Conservation (phyloP, 2,888 invertebrate genomes). For the Argyra leucocephala region DNA sequence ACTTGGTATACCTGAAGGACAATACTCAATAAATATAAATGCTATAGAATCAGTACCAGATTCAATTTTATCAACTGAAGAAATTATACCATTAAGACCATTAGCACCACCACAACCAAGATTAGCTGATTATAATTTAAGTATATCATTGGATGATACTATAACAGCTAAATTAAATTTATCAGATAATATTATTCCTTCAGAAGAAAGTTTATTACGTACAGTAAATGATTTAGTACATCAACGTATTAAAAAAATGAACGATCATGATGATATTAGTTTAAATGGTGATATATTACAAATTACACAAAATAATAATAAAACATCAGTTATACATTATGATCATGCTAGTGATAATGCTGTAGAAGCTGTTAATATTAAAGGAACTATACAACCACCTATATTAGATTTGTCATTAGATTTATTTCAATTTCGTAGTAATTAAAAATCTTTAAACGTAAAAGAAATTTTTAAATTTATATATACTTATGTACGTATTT, state of each 20-base stretch:
- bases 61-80: constrained; percentile 18
- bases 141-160: constrained; percentile 40
- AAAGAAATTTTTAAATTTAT: no score
- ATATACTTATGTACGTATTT: no score
- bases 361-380: constrained; percentile 40
- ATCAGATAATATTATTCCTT: constrained; percentile 38
- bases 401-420: constrained; percentile 39
- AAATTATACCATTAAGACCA: neutral
- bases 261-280: constrained; percentile 24
- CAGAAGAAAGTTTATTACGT: constrained; percentile 40
- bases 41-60: constrained; percentile 36
- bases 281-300: constrained; percentile 17
- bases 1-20: constrained; percentile 41
- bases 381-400: constrained; percentile 29
- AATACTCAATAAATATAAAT: constrained; percentile 38
- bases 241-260: constrained; percentile 30
- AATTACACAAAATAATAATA: neutral
- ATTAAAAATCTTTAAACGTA: no score
- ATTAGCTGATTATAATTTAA: constrained; percentile 37
- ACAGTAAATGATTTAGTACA: constrained; percentile 39
- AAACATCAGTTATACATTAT: constrained; percentile 31
- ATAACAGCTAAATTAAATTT: constrained; percentile 39
- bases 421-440: constrained; percentile 40
- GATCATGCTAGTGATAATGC: constrained; percentile 43
- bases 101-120: constrained; percentile 26